Base-by-base conservation (phyloP, 2,113 vertebrate species). In the Uria lomvia region DNA sequence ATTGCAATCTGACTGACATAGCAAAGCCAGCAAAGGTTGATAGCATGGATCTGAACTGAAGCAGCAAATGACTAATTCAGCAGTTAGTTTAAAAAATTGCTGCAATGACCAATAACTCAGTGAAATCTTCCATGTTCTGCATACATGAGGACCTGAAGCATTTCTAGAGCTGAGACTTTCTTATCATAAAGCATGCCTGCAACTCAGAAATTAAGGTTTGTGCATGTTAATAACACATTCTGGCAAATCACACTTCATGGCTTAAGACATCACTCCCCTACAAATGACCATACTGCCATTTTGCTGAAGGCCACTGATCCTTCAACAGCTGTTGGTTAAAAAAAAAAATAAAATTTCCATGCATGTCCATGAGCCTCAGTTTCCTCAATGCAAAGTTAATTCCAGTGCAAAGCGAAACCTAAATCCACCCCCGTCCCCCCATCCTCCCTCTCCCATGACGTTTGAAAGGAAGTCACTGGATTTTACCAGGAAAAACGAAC, bases 31-130 rank as follows among this genome's bases (percentile, higher is more conserved):
- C 42, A 81, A 38, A 84, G 18, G 22, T 9, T 83, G 62, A 76
- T 23, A 65, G 67, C 30, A 23, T 4, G 8, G 36, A 75, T 89
- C 52, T 68, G 55, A 88, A 62, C n/a, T 81, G 76, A 94, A 91
- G 93, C 68, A 96, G 84, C 73, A 94, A 94, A 84, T 47, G 32
- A 91, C 71, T 84, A 83, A 88, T 78, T 90, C 58, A 90, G 58
- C 68, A 91, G n/a, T 36, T 88, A 90, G 43, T 30, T 77, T 78
- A 77, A 79, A 80, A 79, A 66, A 88, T 13, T 66, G 62, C 73
- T 79, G 58, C 50, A 18, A 29, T 90, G 68, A 58, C 55, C 77
- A 83, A 66, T 88, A 92, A 82, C 53, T 95, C 84, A n/a, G 47
- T 49, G 47, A 38, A 90, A 43, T 84, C 73, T 91, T 93, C 84